These are phyloP conservation scores for Heliornis fulica DNA, from an alignment of 2,113 vertebrate genomes.

Conservation along the genomic window DNA sequence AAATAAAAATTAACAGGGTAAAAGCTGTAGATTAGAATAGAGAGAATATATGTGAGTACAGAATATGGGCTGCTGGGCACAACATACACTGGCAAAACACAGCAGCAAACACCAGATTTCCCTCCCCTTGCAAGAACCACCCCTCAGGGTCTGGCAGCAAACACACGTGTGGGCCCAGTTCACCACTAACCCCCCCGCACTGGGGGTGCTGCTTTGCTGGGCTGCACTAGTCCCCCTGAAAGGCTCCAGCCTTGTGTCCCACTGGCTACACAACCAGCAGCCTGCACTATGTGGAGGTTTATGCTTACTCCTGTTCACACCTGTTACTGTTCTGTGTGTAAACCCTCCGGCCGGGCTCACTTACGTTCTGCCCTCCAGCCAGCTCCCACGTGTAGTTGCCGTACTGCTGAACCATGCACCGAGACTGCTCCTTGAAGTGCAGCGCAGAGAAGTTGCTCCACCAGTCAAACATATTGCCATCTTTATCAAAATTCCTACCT, in stretches of 20 bases:
- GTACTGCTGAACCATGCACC: constrained; percentile 92
- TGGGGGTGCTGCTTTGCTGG: neutral
- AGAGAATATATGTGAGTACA: accelerated
- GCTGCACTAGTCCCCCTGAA: neutral
- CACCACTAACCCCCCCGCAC: neutral
- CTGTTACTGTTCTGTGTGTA: no score
- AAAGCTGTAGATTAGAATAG: neutral
- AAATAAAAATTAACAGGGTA: neutral
- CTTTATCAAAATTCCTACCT: constrained; percentile 95
- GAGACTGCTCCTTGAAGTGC: constrained; percentile 89
- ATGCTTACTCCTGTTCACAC: neutral
- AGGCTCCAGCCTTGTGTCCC: neutral
- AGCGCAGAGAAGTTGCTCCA: constrained; percentile 94
- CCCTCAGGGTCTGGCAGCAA: neutral
- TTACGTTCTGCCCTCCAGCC: constrained; percentile 86
- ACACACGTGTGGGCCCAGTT: neutral
- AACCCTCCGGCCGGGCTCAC: no score
- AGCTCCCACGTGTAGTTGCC: constrained; percentile 92
- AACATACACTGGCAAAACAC: neutral
- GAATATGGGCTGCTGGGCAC: neutral
- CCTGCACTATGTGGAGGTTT: accelerated
- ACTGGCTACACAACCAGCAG: neutral
- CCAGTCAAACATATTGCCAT: constrained; percentile 96
- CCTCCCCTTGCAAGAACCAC: neutral
- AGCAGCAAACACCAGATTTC: neutral